These are phyloP conservation scores for Epinotia ramella DNA, from an alignment of 2,888 invertebrate species.

Conservation along the genomic window DNA sequence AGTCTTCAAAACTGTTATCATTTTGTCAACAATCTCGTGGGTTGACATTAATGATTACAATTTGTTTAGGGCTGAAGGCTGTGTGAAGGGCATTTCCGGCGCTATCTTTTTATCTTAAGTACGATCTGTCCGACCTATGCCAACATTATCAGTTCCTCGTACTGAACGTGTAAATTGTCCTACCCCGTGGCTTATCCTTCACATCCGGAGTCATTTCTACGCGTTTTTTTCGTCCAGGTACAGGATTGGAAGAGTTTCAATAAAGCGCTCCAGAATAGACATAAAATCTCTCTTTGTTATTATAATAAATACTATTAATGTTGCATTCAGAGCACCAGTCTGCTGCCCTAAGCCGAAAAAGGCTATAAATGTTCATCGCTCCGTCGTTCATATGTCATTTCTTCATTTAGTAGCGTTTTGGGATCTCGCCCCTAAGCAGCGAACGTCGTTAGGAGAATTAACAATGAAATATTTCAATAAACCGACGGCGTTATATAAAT, in stretches of 20 bases:
- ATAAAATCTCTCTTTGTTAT: conserved; percentile 67
- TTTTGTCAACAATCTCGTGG: conserved; percentile 26
- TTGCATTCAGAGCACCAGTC: conserved; percentile 67
- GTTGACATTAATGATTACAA: conserved; percentile 19
- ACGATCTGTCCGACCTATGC: conserved; percentile 72
- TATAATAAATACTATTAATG: conserved; percentile 80
- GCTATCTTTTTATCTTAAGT: conserved; percentile 70
- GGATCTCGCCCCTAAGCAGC: conserved; percentile 67
- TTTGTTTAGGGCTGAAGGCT: conserved; percentile 43
- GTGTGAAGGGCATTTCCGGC: conserved; percentile 58
- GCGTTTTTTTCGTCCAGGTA: conserved; percentile 62
- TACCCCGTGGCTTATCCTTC: conserved; percentile 68
- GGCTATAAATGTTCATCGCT: conserved; percentile 7
- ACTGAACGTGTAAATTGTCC: conserved; percentile 74
- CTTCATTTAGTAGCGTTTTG: conserved; percentile 49
- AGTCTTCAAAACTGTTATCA: conserved; percentile 1
- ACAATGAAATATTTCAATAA: conserved; percentile 84
- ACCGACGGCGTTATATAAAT: conserved; percentile 78
- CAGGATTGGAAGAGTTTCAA: conserved; percentile 57
- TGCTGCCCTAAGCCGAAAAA: conserved; percentile 12
- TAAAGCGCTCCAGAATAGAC: conserved; percentile 59
- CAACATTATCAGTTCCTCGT: conserved; percentile 71
- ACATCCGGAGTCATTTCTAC: conserved; percentile 64
- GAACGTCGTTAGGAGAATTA: conserved; percentile 76
- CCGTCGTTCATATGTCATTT: conserved; percentile 11